These are phyloP conservation scores for Drosophila littoralis DNA, from an alignment of 1,140 invertebrate species.

Conservation along the genomic window DNA sequence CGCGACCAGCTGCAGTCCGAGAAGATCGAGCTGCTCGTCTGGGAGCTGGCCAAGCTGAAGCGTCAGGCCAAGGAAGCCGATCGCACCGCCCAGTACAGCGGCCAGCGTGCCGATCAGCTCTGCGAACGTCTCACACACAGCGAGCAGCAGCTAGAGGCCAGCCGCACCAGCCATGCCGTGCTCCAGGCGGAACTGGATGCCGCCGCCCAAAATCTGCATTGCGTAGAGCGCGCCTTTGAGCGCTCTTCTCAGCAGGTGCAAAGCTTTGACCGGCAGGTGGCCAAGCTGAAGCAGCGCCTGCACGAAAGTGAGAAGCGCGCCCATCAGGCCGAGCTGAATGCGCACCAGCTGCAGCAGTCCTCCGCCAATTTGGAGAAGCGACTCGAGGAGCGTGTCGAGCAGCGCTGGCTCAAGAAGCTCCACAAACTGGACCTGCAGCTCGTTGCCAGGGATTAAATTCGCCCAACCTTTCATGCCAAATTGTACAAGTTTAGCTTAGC, in stretches of 20 bases:
- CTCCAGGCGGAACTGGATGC: constrained; percentile 20
- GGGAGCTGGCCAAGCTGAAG: neutral
- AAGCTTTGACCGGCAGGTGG: constrained; percentile 1
- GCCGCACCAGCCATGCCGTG: neutral
- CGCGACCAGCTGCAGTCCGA: constrained; percentile 12
- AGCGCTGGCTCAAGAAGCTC: neutral
- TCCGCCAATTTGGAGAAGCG: constrained; percentile 8
- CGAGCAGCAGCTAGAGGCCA: constrained; percentile 22
- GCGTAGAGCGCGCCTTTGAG: constrained; percentile 19
- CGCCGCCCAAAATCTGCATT: constrained; percentile 15
- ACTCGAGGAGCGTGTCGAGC: constrained; percentile 9
- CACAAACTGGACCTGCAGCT: constrained; percentile 7
- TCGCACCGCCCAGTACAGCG: constrained; percentile 2
- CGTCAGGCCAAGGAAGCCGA: constrained; percentile 8
- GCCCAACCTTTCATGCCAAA: neutral
- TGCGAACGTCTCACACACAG: neutral
- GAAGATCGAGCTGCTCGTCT: constrained; percentile 16
- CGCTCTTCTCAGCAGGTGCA: neutral
- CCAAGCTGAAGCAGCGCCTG: constrained; percentile 16
- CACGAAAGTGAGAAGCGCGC: constrained; percentile 24
- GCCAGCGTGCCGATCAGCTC: neutral
- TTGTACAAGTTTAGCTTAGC: constrained; percentile 1
- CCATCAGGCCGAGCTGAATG: constrained; percentile 14
- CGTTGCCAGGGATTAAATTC: neutral
- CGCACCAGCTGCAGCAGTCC: constrained; percentile 18